Conservation (phyloP, 92 coral and sea anemone species). For the Muricea muricata region DNA sequence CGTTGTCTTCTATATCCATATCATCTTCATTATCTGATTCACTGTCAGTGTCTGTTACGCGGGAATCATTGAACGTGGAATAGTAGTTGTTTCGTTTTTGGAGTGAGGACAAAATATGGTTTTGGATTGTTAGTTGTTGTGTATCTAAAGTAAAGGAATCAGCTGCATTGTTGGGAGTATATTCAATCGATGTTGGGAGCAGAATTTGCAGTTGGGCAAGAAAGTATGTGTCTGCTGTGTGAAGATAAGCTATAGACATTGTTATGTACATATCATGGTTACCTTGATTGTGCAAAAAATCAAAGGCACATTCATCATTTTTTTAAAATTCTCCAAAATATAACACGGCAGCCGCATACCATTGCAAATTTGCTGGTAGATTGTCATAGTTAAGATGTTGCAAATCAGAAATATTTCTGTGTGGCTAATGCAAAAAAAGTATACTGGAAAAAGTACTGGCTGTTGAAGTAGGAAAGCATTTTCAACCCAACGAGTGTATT, state of each 20-base stretch:
- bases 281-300: not conserved
- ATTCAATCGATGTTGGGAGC: not conserved
- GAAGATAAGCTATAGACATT: not conserved
- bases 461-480: not conserved
- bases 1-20: not conserved
- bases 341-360: not conserved
- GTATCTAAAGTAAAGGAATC: not conserved
- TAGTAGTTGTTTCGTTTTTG: not conserved
- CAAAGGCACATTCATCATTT: not conserved
- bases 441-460: not conserved
- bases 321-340: not conserved
- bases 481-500: constrained; percentile 7
- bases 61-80: not conserved
- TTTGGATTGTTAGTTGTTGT: not conserved
- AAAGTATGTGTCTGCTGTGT: not conserved
- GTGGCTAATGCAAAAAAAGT: not conserved
- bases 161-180: not conserved
- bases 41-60: not conserved
- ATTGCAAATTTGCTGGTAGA: not conserved
- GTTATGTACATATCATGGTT: not conserved
- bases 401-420: not conserved
- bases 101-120: not conserved
- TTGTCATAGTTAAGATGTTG: not conserved
- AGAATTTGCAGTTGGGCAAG: not conserved
- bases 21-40: not conserved